Conservation (phyloP, 2,888 invertebrate species). For the Drosophila niveifrons region DNA sequence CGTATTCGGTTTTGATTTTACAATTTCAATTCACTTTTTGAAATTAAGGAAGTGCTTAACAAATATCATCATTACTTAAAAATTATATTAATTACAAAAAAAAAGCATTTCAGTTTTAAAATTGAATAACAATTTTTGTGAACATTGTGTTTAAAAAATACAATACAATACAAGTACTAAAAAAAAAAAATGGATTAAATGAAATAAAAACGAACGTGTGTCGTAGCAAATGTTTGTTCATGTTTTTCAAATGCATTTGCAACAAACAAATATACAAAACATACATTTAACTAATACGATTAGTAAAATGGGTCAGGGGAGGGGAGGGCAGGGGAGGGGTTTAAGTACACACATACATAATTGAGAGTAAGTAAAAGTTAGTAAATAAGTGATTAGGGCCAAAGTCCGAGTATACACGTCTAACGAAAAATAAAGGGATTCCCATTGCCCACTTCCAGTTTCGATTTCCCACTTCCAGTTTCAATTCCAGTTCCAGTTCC, state of each 20-base stretch:
- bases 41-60: constrained; percentile 65
- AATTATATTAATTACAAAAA: constrained; percentile 36
- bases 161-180: constrained; percentile 4
- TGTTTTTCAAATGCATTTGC: constrained; percentile 35
- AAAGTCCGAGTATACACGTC: constrained; percentile 32
- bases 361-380: constrained; percentile 36
- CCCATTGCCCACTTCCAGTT: constrained; percentile 4
- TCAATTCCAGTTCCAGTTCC: constrained; percentile 10
- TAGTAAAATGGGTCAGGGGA: constrained; percentile 15
- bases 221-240: constrained; percentile 27
- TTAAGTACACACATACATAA: constrained; percentile 22
- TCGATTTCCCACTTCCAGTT: not conserved
- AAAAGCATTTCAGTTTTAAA: constrained; percentile 42
- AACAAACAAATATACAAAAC: constrained; percentile 43
- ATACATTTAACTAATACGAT: constrained; percentile 55
- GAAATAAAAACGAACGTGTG: constrained; percentile 7
- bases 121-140: constrained; percentile 70
- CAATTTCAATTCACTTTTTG: constrained; percentile 50
- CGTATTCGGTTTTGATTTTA: constrained; percentile 30
- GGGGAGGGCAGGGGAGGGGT: not conserved
- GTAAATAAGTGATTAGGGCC: constrained; percentile 39
- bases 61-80: constrained; percentile 32
- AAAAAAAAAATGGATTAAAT: constrained; percentile 18
- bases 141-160: constrained; percentile 41
- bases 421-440: constrained; percentile 29